These are phyloP conservation scores for Coenonympha glycerion DNA, from an alignment of 2,888 invertebrate species.

Conservation along the genomic window DNA sequence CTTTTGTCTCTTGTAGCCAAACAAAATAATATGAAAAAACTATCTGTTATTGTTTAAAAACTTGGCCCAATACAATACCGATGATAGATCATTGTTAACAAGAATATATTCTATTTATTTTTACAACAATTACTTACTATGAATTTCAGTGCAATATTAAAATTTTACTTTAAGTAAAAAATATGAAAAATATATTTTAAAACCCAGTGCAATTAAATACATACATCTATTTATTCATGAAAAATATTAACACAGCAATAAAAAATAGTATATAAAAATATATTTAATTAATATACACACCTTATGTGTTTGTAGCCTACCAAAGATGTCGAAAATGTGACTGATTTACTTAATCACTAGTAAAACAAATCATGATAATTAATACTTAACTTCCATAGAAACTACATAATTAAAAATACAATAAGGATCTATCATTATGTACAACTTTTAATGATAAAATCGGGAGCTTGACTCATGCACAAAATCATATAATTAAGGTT, in stretches of 20 bases:
- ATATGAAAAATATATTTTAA: conserved; percentile 38
- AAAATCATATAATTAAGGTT: conserved; percentile 51
- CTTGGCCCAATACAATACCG: conserved; percentile 6
- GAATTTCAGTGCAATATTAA: conserved; percentile 69
- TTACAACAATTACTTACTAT: too few species aligned
- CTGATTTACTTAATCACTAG: conserved; percentile 37
- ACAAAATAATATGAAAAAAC: not conserved
- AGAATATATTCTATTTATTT: conserved; percentile 42
- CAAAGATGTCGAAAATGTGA: conserved; percentile 59
- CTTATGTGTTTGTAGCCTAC: conserved; percentile 46
- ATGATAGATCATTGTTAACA: conserved; percentile 34
- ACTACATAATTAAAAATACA: conserved; percentile 23
- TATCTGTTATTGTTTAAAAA: too few species aligned
- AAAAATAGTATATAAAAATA: conserved; percentile 23
- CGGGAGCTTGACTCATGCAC: conserved; percentile 55
- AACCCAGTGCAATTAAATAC: conserved; percentile 61
- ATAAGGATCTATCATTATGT: conserved; percentile 32
- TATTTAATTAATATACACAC: conserved; percentile 25
- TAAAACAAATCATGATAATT: conserved; percentile 29
- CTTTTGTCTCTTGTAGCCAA: not conserved
- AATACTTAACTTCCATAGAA: conserved; percentile 26
- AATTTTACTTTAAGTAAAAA: conserved; percentile 70
- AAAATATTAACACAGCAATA: conserved; percentile 31
- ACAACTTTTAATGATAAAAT: conserved; percentile 39
- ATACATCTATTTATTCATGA: conserved; percentile 39